Evolutionary conservation across 1,140 invertebrate genomes (phyloP), one percentile per base, ranked within the genome.

Genomic region (Diplogasteroides magnus): DNA sequence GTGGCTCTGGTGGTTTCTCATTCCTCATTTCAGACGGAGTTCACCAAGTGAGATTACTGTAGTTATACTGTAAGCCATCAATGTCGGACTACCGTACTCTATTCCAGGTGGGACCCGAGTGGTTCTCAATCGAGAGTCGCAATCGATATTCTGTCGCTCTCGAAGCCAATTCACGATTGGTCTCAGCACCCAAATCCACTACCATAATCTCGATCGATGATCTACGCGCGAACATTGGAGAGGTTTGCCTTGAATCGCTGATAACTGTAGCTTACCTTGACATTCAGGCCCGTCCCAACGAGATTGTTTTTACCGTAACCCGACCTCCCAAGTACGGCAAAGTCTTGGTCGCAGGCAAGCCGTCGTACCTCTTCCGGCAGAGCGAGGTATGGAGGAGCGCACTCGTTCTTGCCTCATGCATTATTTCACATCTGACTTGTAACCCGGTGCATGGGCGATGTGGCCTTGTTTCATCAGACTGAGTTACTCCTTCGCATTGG

Each of bases 11-110:
- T 23, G 80, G 80, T 19, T 82, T 82, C 64, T 76, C 76, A 2
- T 82, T 82, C 69, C 64, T 83, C 29, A 69, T 83, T 28, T 76
- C 71, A 14, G 81, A 82, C 64, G 80, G 80, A 0, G 37, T 71
- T 26, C 70, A 72, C 59, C 57, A 67, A 57, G 65, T 67, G 26
- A 14, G 19, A 29, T 25, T 48, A 48, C 19, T 48, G 6, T 48
- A 19, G 19, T 48, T 48, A 48, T 48, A 11, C 37, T 48, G 19
- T 11, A 11, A 48, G 6, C 37, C 37, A 48, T 11, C 19, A 48
- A 11, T 48, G 6, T 19, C 37, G 6, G 6, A 48, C 6, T 11
- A 48, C 19, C 37, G 6, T 48, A 6, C 37, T 48, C 25, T 67
- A 3, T 66, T 69, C 59, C 81, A 82, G 68, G 69, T 69, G 23